Conservation (phyloP, 1,140 invertebrate species). For the Holcopasites calliopsidis region DNA sequence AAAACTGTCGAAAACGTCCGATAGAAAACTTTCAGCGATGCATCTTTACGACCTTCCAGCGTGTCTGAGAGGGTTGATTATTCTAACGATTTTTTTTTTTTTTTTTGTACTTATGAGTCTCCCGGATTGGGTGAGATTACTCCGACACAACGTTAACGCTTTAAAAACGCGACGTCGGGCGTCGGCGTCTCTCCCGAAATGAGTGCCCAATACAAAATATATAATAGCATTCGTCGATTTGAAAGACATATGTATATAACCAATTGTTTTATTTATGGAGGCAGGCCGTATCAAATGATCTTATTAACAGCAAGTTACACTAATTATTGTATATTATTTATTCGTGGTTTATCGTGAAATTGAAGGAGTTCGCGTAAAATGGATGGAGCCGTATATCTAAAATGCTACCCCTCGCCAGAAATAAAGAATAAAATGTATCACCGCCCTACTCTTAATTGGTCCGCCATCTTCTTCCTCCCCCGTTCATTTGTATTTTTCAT, state of each 20-base stretch:
- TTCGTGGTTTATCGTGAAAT: background rate
- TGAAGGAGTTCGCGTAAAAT: conserved; percentile 4
- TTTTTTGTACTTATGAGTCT: conserved; percentile 68
- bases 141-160: conserved; percentile 71
- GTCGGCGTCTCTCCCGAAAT: conserved; percentile 76
- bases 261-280: conserved; percentile 73
- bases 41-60: conserved; percentile 63
- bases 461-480: conserved; percentile 69
- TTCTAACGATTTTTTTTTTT: conserved; percentile 73
- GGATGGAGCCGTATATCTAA: conserved; percentile 12
- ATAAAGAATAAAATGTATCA: conserved; percentile 68
- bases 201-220: conserved; percentile 79
- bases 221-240: conserved; percentile 79
- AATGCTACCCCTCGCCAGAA: conserved; percentile 21
- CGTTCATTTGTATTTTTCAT: conserved; percentile 32
- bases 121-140: conserved; percentile 76
- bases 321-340: background rate
- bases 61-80: conserved; percentile 66
- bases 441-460: conserved; percentile 69
- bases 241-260: conserved; percentile 75
- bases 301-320: background rate
- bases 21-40: conserved; percentile 58
- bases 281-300: conserved; percentile 38
- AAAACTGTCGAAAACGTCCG: conserved; percentile 24
- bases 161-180: conserved; percentile 76